Percentiles rank a stretch among this genome's conserved stretches.
These are phyloP conservation scores for Dromius quadrimaculatus DNA, from an alignment of 2,888 invertebrate species.

Conservation along the genomic window DNA sequence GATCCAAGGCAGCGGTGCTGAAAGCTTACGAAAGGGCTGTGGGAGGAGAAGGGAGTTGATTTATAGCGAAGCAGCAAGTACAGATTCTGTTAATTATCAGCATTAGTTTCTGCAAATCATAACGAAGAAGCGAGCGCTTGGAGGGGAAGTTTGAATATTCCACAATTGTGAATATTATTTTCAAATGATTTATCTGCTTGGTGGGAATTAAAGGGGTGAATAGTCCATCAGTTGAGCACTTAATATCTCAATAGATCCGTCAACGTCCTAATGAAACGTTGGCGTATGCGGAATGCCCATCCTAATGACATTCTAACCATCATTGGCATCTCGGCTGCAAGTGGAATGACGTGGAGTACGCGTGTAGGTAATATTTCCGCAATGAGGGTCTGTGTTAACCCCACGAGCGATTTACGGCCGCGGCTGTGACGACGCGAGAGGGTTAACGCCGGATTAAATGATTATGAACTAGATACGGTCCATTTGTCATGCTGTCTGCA, in stretches of 20 bases:
- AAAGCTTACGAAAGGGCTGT: background rate
- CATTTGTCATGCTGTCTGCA: conserved; percentile 66
- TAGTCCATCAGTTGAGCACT: background rate
- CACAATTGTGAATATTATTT: too few relatives aligned
- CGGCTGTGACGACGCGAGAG: conserved; percentile 64
- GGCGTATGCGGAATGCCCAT: conserved; percentile 12
- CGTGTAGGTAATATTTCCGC: conserved; percentile 47
- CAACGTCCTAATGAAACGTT: conserved; percentile 7
- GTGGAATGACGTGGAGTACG: conserved; percentile 34
- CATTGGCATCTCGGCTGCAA: background rate
- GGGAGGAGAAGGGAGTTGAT: conserved; percentile 8
- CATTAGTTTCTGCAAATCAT: conserved; percentile 30
- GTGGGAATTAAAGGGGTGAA: background rate
- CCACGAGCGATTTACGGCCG: conserved; percentile 46
- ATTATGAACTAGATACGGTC: conserved; percentile 67
- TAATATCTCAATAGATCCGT: conserved; percentile 24
- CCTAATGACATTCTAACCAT: conserved; percentile 29
- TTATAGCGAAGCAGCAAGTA: conserved; percentile 10
- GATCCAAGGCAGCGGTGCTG: conserved; percentile 25
- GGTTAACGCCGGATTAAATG: conserved; percentile 67
- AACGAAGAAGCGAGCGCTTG: background rate
- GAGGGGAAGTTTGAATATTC: too few relatives aligned
- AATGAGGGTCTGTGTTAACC: conserved; percentile 35
- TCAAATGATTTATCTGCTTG: too few relatives aligned
- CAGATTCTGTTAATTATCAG: conserved; percentile 30